These are phyloP conservation scores for Diplodus sargus DNA, from an alignment of 2,797 vertebrate genomes.

Conservation along the genomic window DNA sequence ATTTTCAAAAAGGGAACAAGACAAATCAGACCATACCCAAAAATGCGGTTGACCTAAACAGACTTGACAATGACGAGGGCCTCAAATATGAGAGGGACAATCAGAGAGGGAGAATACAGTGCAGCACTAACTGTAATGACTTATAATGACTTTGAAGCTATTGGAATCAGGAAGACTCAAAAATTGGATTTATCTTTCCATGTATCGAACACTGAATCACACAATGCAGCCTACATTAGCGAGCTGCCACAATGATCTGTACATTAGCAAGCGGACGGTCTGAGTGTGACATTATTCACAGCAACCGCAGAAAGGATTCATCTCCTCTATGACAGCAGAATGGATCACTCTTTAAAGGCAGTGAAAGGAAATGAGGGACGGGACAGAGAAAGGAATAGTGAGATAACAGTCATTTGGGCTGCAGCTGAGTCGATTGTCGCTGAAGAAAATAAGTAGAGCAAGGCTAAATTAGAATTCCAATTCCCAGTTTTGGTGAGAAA, in stretches of 20 bases:
- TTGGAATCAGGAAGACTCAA: background rate
- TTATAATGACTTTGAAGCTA: conserved; percentile 26
- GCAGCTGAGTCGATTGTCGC: conserved; percentile 25
- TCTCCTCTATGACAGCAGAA: conserved; percentile 33
- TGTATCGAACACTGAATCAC: conserved; percentile 31
- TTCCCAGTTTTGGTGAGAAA: conserved; percentile 39
- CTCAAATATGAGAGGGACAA: background rate
- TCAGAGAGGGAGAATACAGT: background rate
- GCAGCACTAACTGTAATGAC: conserved; percentile 3
- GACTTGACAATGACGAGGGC: background rate
- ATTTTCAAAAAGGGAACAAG: background rate
- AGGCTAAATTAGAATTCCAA: conserved; percentile 53
- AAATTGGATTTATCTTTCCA: conserved; percentile 8
- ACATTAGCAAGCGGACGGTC: conserved; percentile 30
- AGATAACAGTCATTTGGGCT: conserved; percentile 39
- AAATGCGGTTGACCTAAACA: background rate
- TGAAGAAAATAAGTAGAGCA: conserved; percentile 48
- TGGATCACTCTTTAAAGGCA: conserved; percentile 49
- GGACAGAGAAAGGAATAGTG: conserved; percentile 23
- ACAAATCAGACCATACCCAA: background rate
- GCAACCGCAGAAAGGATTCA: conserved; percentile 33
- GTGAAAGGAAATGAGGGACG: conserved; percentile 49
- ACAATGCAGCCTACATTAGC: conserved; percentile 17
- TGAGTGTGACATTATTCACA: conserved; percentile 47
- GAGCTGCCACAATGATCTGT: conserved; percentile 37